phyloP scores from a whole-genome alignment of 2,797 vertebrate species.

The Lepilemur septentrionalis region DNA sequence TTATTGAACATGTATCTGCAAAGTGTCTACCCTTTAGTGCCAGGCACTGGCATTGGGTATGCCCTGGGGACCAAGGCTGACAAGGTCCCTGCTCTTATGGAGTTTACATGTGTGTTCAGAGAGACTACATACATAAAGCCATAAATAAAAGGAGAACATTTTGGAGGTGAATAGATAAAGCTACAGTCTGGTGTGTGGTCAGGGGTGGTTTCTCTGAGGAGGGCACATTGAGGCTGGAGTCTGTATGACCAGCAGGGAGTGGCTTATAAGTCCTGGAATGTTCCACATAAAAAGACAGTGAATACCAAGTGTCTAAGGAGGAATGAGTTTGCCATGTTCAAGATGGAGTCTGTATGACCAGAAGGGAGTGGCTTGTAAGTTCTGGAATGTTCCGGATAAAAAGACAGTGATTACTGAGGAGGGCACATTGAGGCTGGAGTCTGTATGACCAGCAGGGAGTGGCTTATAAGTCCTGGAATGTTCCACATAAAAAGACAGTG shows the following conservation, averaged over 20 bases:
- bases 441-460: neutral
- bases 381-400: neutral
- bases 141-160: neutral
- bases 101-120: neutral
- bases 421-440: too few species aligned
- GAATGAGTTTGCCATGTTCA: neutral
- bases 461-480: neutral
- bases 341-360: neutral
- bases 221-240: neutral
- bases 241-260: neutral
- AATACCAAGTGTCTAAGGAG: neutral
- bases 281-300: neutral
- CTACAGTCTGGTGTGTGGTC: neutral
- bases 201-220: neutral
- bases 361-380: neutral
- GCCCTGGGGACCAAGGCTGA: neutral
- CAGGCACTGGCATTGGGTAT: neutral
- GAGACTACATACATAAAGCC: neutral
- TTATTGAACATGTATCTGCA: neutral
- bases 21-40: neutral
- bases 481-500: neutral
- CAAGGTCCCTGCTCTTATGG: neutral
- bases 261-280: neutral
- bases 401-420: too few species aligned
- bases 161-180: neutral